Conservation (phyloP, 2,113 vertebrate genomes). For the Furnarius figulus region DNA sequence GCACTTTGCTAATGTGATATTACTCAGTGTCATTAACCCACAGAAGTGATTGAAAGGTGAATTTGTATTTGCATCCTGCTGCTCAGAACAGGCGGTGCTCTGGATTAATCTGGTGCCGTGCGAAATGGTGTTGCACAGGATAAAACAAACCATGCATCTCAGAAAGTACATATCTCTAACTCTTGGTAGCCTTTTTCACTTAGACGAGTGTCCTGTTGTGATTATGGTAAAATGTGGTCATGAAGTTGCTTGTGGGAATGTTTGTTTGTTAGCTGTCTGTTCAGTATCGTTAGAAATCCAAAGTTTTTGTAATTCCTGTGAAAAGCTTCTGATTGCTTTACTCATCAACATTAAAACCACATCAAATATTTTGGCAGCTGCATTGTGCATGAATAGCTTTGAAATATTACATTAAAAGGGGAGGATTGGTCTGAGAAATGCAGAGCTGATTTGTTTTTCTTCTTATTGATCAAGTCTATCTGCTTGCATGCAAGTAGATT, state of each 20-base stretch:
- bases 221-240: background rate
- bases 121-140: constrained; percentile 32
- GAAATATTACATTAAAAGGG: background rate
- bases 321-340: constrained; percentile 12
- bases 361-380: constrained; percentile 33
- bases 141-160: constrained; percentile 11
- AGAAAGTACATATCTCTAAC: background rate
- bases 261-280: background rate
- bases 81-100: constrained; percentile 32
- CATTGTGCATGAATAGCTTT: constrained; percentile 2
- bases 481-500: background rate
- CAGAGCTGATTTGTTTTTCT: background rate
- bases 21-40: constrained; percentile 84
- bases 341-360: background rate
- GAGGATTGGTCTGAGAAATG: background rate
- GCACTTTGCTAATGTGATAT: constrained; percentile 82
- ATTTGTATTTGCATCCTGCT: constrained; percentile 69
- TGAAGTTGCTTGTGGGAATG: background rate
- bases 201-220: background rate
- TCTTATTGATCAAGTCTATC: constrained; percentile 10
- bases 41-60: constrained; percentile 81
- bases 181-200: background rate
- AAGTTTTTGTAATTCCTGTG: constrained; percentile 14
- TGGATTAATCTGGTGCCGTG: constrained; percentile 35
- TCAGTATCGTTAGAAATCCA: background rate